Conservation (phyloP, 2,113 vertebrate genomes). For the Sitta europaea region DNA sequence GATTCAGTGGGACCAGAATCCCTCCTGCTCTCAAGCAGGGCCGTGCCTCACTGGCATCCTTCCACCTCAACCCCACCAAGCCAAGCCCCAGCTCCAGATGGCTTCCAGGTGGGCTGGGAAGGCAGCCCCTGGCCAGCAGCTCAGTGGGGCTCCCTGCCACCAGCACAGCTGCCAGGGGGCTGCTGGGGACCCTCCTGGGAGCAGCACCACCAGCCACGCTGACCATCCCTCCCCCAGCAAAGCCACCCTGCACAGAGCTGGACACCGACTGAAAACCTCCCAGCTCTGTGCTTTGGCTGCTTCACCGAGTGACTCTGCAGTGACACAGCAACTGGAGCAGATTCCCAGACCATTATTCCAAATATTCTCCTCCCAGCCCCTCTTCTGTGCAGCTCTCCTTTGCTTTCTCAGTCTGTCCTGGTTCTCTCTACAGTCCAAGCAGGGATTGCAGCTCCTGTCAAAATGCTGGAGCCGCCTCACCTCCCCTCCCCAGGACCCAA, state of each 20-base stretch:
- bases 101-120: neutral
- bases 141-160: neutral
- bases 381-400: neutral
- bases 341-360: neutral
- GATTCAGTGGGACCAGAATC: neutral
- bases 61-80: neutral
- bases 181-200: neutral
- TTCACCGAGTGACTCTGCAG: neutral
- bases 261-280: fast-evolving
- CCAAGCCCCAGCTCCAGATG: neutral
- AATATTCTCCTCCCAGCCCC: neutral
- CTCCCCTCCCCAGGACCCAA: neutral
- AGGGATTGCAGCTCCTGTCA: neutral
- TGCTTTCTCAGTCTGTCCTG: neutral
- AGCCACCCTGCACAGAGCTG: neutral
- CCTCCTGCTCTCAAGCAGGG: neutral
- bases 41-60: neutral
- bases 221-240: neutral
- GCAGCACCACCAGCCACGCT: neutral
- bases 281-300: neutral
- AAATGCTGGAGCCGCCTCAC: neutral
- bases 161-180: neutral
- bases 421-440: neutral
- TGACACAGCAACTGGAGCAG: neutral
- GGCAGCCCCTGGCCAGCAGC: neutral